These are phyloP conservation scores for Chirona hameri DNA, from an alignment of 2,888 invertebrate species.

Conservation along the genomic window DNA sequence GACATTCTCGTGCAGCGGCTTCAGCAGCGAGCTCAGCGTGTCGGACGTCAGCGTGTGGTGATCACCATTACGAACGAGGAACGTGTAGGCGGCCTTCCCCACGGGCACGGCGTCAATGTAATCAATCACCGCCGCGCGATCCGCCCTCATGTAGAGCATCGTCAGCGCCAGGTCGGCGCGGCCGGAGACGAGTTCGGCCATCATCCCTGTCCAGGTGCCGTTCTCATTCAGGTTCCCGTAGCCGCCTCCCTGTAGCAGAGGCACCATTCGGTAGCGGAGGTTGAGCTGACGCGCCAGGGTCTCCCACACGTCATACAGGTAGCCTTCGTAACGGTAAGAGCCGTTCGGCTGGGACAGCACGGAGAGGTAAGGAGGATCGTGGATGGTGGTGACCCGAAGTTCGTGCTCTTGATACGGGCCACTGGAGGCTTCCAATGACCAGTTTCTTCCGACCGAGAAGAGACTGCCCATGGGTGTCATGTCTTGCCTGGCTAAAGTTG, in stretches of 20 bases:
- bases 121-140: not conserved
- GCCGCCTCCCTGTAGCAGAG: not conserved
- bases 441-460: too few relatives aligned
- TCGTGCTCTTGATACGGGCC: not conserved
- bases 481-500: too few relatives aligned
- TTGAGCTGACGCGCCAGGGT: not conserved
- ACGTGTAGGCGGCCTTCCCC: not conserved
- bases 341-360: not conserved
- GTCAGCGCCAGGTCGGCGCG: not conserved
- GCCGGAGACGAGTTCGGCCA: not conserved
- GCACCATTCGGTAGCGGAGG: not conserved
- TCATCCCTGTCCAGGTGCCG: not conserved
- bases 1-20: not conserved
- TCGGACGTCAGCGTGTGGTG: not conserved
- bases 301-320: not conserved
- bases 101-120: not conserved
- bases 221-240: not conserved
- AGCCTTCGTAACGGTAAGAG: not conserved
- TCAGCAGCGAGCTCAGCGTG: not conserved
- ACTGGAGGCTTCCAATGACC: too few relatives aligned
- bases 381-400: not conserved
- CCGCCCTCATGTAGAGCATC: not conserved
- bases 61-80: not conserved
- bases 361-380: not conserved
- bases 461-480: too few relatives aligned